These are phyloP conservation scores for Fukomys damarensis DNA, from an alignment of 2,113 vertebrate species.

Conservation along the genomic window DNA sequence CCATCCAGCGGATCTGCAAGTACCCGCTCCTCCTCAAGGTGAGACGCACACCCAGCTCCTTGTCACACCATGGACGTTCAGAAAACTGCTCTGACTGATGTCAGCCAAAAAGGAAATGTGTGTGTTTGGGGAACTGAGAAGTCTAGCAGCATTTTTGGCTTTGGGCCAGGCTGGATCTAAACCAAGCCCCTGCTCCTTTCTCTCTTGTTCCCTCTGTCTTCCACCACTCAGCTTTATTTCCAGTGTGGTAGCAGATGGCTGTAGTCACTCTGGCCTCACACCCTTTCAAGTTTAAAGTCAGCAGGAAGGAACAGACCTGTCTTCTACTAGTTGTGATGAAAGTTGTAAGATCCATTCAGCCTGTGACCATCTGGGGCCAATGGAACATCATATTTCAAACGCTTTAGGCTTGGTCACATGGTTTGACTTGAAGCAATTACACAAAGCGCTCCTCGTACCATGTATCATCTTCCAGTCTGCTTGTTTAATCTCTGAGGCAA, in stretches of 20 bases:
- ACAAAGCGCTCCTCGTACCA: background rate
- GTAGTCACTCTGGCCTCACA: background rate
- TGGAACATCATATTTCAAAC: background rate
- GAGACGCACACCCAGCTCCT: slow-evolving; percentile 41
- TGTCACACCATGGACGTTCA: rapidly evolving
- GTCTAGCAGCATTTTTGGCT: background rate
- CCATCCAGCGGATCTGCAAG: slow-evolving; percentile 99
- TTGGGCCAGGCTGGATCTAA: background rate
- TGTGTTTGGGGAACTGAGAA: background rate
- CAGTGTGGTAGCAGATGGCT: background rate
- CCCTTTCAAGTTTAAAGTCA: slow-evolving; percentile 6
- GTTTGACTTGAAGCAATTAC: background rate
- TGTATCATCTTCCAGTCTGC: background rate
- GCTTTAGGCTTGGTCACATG: background rate
- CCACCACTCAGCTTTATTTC: background rate
- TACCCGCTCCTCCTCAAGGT: slow-evolving; percentile 99
- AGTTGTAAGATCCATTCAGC: background rate
- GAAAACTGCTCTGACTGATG: background rate
- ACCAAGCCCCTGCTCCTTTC: background rate
- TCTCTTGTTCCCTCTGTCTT: background rate
- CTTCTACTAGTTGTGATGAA: background rate
- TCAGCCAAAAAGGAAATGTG: background rate
- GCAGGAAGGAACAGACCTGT: background rate
- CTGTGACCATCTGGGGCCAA: background rate
- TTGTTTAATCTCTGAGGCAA: background rate